Evolutionary conservation across 2,797 vertebrate species (phyloP), one percentile per base, ranked within the genome.

Genomic region (Australoheros facetus): DNA sequence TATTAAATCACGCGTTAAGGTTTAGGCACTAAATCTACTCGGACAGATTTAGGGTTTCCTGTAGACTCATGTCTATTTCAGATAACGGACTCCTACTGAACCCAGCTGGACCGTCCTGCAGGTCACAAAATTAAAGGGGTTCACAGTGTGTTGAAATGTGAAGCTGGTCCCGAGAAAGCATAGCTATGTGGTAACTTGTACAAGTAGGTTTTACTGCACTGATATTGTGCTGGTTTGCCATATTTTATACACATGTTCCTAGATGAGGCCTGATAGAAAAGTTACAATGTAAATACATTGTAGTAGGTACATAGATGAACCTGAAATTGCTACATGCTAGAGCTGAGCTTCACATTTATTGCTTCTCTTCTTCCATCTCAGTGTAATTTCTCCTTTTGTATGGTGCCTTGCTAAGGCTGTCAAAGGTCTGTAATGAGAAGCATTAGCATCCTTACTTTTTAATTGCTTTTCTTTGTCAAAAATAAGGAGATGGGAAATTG

Each of bases 381-480:
- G 74, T 77, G 56, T 85, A 86, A 89, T 86, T 80, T 79, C 57
- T 89, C 80, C 75, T 90, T 91, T 91, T 87, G 82, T 91, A 45
- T 28, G 10, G 79, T 3, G 71, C 56, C 76, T 79, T 17, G 37
- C 85, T 56, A 5, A 55, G 17, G 77, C 85, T 80, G 90, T 91
- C 88, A 88, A 84, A 89, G 86, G 81, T 93, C 88, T 82, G 71
- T 91, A 92, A 92, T 90, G 85, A 83, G 79, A 82, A 85, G 87
- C 79, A 85, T 89, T 83, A 82, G 83, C 78, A 75, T 85, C 81
- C 77, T 86, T 84, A 48, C 76, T 84, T 71, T 79, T 90, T 95
- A 94, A 94, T 95, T 95, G 83, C 91, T 92, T 95, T 93, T 88
- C 89, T 92, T 95, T 93, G 92, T 94, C 85, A 85, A 80, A 92